phyloP scores from a whole-genome alignment of 2,113 vertebrate genomes.

The Galeopterus variegatus region DNA sequence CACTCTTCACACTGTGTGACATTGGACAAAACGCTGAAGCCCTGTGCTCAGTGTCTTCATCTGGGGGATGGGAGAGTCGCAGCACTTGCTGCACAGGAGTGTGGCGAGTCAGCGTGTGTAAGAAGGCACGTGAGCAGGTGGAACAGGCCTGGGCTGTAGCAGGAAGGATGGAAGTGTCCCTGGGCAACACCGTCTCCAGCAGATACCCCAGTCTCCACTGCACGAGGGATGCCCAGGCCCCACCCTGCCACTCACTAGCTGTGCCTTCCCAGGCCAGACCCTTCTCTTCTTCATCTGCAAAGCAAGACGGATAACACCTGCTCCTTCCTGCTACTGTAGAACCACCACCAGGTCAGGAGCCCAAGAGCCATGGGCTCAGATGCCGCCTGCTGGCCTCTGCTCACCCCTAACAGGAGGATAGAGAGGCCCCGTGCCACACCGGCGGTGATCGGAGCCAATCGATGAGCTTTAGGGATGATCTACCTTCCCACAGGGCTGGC shows the following conservation, averaged over 20 bases:
- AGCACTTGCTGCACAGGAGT: neutral
- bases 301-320: neutral
- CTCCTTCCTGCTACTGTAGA: neutral
- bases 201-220: neutral
- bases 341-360: neutral
- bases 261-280: neutral
- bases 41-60: neutral
- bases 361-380: neutral
- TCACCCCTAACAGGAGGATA: no score
- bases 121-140: neutral
- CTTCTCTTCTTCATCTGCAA: neutral
- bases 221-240: neutral
- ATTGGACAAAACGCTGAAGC: neutral
- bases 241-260: neutral
- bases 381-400: neutral
- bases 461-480: neutral
- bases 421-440: accelerated
- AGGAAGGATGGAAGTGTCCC: no score
- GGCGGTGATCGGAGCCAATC: neutral
- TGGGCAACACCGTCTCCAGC: neutral
- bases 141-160: neutral
- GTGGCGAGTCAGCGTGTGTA: neutral
- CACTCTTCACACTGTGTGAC: neutral
- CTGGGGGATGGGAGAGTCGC: neutral
- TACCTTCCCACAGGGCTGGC: neutral